These are phyloP conservation scores for Pachliopta kotzebuea DNA, from an alignment of 2,888 invertebrate genomes.

Conservation along the genomic window DNA sequence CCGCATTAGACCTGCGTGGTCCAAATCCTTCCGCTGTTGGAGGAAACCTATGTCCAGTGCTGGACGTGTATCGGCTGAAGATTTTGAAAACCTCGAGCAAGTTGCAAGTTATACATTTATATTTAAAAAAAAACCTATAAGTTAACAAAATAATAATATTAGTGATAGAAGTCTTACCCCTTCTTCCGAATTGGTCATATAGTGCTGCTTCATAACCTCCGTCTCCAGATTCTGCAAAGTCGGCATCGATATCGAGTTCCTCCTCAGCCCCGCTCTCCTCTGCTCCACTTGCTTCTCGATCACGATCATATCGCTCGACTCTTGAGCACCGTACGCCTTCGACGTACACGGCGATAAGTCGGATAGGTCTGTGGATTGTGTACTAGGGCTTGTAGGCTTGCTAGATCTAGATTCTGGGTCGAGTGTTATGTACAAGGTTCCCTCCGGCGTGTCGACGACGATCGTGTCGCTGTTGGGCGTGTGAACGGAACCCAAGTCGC, in stretches of 20 bases:
- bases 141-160: too few species aligned
- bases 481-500: slow-evolving; percentile 62
- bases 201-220: slow-evolving; percentile 76
- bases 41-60: too few species aligned
- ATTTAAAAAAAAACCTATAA: too few species aligned
- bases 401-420: slow-evolving; percentile 58
- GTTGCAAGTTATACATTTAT: too few species aligned
- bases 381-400: slow-evolving; percentile 46
- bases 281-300: slow-evolving; percentile 51
- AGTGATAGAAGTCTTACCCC: slow-evolving; percentile 50
- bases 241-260: slow-evolving; percentile 88
- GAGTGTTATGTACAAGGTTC: slow-evolving; percentile 69
- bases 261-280: slow-evolving; percentile 68
- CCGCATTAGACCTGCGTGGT: too few species aligned
- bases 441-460: slow-evolving; percentile 72
- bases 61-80: too few species aligned
- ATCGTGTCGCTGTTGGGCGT: slow-evolving; percentile 70
- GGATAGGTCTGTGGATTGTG: slow-evolving; percentile 50
- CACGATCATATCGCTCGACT: slow-evolving; percentile 54
- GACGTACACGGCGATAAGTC: slow-evolving; percentile 49
- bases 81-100: too few species aligned
- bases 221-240: slow-evolving; percentile 84
- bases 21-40: too few species aligned
- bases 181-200: slow-evolving; percentile 53
- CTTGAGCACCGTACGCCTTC: slow-evolving; percentile 51